phyloP scores from a whole-genome alignment of 2,888 invertebrate species.

The Chrysolina oricalcia region DNA sequence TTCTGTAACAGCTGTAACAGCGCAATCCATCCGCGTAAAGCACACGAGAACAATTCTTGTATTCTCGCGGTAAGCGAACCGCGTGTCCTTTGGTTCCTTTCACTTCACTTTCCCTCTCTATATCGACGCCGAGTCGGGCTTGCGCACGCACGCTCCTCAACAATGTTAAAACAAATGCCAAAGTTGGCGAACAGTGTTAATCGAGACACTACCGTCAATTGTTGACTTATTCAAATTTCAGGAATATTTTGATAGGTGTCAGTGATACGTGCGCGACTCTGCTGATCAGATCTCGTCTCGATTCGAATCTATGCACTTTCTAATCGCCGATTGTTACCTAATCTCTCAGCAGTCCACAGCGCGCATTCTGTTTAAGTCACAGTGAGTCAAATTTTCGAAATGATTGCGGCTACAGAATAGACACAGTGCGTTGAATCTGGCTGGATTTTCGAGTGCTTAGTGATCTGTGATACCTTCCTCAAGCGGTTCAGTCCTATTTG shows the following conservation, averaged over 20 bases:
- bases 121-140: constrained; percentile 38
- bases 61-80: constrained; percentile 40
- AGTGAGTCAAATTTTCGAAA: constrained; percentile 21
- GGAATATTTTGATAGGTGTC: constrained; percentile 47
- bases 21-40: constrained; percentile 41
- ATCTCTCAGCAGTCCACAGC: constrained; percentile 29
- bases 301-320: constrained; percentile 47
- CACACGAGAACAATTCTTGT: constrained; percentile 39
- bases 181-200: constrained; percentile 54
- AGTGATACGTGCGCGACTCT: constrained; percentile 42
- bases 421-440: constrained; percentile 29
- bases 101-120: constrained; percentile 58
- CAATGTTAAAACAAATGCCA: constrained; percentile 55
- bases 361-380: constrained; percentile 8
- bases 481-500: constrained; percentile 36
- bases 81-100: constrained; percentile 55
- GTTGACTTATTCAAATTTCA: constrained; percentile 46
- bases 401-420: constrained; percentile 2
- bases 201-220: constrained; percentile 53
- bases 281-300: constrained; percentile 24
- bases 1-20: constrained; percentile 28
- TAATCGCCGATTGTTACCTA: constrained; percentile 52
- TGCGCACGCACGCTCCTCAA: constrained; percentile 50
- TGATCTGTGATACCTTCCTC: constrained; percentile 51
- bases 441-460: constrained; percentile 43